phyloP scores from a whole-genome alignment of 2,888 invertebrate species.

The Heliconius aoede region DNA sequence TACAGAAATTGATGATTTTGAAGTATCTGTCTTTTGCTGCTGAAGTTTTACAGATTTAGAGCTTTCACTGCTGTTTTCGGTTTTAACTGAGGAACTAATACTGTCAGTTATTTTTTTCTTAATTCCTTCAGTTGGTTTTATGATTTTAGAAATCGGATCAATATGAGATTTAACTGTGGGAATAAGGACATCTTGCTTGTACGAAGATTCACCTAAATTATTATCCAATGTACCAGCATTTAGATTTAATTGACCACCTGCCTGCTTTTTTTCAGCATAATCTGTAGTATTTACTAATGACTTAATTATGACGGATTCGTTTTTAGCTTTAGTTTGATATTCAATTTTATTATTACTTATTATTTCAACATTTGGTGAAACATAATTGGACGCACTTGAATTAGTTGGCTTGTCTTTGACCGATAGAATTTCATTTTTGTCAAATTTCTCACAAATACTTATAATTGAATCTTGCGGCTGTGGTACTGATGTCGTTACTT shows the following conservation, averaged over 20 bases:
- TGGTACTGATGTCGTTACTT: slow-evolving; percentile 13
- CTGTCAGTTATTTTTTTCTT: slow-evolving; percentile 2
- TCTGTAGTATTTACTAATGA: slow-evolving; percentile 19
- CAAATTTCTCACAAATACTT: slow-evolving; percentile 27
- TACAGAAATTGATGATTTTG: slow-evolving; percentile 10
- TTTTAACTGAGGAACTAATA: neutral
- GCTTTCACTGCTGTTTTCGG: neutral
- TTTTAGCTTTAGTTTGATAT: slow-evolving; percentile 20
- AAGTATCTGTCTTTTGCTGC: slow-evolving; percentile 1
- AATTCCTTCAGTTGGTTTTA: slow-evolving; percentile 8
- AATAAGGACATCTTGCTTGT: slow-evolving; percentile 4
- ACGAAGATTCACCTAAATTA: slow-evolving; percentile 15
- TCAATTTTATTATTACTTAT: slow-evolving; percentile 22
- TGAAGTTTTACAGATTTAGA: neutral
- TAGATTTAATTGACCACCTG: slow-evolving; percentile 10
- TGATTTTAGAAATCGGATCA: neutral
- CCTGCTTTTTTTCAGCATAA: slow-evolving; percentile 6
- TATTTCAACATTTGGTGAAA: slow-evolving; percentile 24
- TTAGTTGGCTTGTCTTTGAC: slow-evolving; percentile 16
- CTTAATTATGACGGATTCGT: slow-evolving; percentile 6
- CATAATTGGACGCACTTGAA: slow-evolving; percentile 4
- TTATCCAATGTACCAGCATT: slow-evolving; percentile 5
- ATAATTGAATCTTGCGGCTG: slow-evolving; percentile 21
- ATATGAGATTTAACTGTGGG: slow-evolving; percentile 3
- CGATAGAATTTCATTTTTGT: slow-evolving; percentile 16